Evolutionary conservation across 92 coral and sea anemone species (phyloP).

Genomic region (Paramuricea clavata): DNA sequence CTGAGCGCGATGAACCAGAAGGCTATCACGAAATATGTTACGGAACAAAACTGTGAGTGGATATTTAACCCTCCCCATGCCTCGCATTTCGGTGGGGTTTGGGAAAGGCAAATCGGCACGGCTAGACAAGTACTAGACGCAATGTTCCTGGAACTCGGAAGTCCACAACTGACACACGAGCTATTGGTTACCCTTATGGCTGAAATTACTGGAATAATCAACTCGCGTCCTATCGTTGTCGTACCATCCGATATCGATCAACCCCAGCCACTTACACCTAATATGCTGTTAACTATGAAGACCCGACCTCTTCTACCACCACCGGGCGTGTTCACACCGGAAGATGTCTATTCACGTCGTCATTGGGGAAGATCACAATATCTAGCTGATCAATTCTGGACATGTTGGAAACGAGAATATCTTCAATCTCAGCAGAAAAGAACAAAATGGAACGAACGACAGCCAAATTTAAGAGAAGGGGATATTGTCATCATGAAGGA

Average conservation of each 20-base stretch:
- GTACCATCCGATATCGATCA: conserved; percentile 14
- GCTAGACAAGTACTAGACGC: too few species aligned
- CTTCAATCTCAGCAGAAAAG: conserved; percentile 16
- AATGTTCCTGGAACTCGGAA: conserved; percentile 10
- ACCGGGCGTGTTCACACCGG: conserved; percentile 21
- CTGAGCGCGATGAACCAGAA: background rate
- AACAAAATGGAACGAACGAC: conserved; percentile 8
- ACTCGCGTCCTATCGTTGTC: conserved; percentile 7
- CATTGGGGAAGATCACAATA: conserved; percentile 13
- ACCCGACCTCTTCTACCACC: conserved; percentile 12
- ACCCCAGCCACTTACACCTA: conserved; percentile 9
- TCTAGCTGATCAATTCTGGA: conserved; percentile 17
- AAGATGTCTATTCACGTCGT: conserved; percentile 20
- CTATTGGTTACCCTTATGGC: conserved; percentile 17
- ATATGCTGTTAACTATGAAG: conserved; percentile 2
- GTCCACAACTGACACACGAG: conserved; percentile 8
- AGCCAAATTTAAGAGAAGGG: conserved; percentile 17
- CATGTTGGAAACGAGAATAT: too few species aligned
- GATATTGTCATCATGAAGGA: conserved; percentile 26
- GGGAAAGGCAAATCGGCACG: too few species aligned
- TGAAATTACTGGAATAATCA: conserved; percentile 9
- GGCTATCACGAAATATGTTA: background rate
- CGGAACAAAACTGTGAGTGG: conserved; percentile 15
- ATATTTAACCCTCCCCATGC: conserved; percentile 8
- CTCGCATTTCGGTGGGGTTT: too few species aligned